Percentiles rank a stretch among this genome's conserved stretches.
These are phyloP conservation scores for Siniperca knerii DNA, from an alignment of 2,113 vertebrate species.

Conservation along the genomic window DNA sequence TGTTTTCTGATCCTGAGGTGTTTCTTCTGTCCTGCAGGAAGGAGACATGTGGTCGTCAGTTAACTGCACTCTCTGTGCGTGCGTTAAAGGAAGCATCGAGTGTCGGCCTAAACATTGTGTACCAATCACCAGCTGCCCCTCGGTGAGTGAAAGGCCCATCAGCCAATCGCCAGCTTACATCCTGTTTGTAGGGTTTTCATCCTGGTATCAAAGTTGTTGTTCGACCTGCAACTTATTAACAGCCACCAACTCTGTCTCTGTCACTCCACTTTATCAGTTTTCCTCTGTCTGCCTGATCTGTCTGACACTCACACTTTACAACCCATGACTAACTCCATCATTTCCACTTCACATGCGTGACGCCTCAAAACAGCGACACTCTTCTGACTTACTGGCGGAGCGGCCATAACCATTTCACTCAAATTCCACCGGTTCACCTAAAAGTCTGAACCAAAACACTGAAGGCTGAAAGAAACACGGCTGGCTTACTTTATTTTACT, in stretches of 20 bases:
- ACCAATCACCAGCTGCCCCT: conserved; percentile 94
- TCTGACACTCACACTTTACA: conserved; percentile 51
- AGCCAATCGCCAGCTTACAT: conserved; percentile 35
- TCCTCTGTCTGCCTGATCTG: not conserved
- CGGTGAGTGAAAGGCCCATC: conserved; percentile 83
- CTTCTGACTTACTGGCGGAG: conserved; percentile 49
- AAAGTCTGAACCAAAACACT: not conserved
- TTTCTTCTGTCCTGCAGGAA: conserved; percentile 83
- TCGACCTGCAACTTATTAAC: not conserved
- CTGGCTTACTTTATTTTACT: no score
- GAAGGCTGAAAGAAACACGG: not conserved
- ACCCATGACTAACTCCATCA: conserved; percentile 59
- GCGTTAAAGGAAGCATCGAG: conserved; percentile 90
- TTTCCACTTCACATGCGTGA: conserved; percentile 51
- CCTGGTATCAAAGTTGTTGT: not conserved
- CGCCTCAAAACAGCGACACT: conserved; percentile 16
- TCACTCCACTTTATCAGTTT: conserved; percentile 8
- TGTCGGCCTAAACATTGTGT: conserved; percentile 95
- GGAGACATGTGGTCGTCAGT: conserved; percentile 98
- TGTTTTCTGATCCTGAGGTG: not conserved
- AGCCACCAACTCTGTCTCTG: conserved; percentile 9
- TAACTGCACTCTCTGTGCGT: conserved; percentile 96
- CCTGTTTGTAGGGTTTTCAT: not conserved
- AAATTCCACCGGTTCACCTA: not conserved
- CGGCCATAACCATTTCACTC: conserved; percentile 10